Evolutionary conservation across 35 echinoderm and acorn worm species (phyloP), one percentile per base, ranked within the genome.

Genomic region (Acanthaster planci): DNA sequence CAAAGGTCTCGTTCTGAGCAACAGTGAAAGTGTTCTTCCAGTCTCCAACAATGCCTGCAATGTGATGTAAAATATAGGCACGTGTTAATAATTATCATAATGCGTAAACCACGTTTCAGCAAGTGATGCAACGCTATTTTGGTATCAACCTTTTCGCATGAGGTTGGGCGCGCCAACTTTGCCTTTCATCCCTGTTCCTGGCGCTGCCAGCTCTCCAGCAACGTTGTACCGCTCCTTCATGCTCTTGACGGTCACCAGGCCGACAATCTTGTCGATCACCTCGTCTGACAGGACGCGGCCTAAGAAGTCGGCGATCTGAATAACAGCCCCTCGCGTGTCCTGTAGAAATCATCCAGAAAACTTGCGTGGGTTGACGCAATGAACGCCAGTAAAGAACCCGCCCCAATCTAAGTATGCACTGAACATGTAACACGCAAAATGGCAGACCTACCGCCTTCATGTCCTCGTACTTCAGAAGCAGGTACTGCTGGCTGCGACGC

Each of bases 291-390:
- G 42, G 29, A 18, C 40, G 79, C 51, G 79, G 19, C 50, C 79
- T 51, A 81, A 7, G 51, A 81, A 81, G 42, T 47, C 79, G 9
- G 79, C 79, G 7, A 81, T 52, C 30, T 55, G 50, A 51, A 55
- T 52, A 5, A 81, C 79, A 50, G 79, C 79, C 8, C 79, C 79
- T 1, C 79, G 79, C 12, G 51, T 44, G 51, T 81, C 79, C 79
- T 81, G 2, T 72, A 12, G 22, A 31, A 14, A 60, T 60, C 17
- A 60, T 60, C 6, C 27, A 22, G 57, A 30, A 60, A 60, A 19
- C 27, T 60, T 8, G 57, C 19, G 9, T 6, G 27, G 19, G 5
- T 60, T 60, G 5, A 60, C 27, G 9, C 5, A 19, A 30, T 60
- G 5, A 0, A 19, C 19, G 27, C 27, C 0, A 60, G 0, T 60